Conservation (phyloP, 2,113 vertebrate species). For the Notiomystis cincta region DNA sequence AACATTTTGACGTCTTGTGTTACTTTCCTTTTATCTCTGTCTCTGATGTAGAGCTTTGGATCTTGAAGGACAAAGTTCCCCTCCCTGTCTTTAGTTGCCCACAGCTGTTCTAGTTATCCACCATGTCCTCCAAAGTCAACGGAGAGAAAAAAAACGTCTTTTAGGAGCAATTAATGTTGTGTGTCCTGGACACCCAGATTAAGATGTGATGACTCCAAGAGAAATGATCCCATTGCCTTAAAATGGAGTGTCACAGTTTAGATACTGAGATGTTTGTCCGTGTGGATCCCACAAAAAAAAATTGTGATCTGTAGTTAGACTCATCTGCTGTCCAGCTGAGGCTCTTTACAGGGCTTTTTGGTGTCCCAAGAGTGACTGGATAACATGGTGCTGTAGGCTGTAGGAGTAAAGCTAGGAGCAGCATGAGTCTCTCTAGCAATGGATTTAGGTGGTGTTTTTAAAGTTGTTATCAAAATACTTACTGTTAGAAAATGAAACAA, state of each 20-base stretch:
- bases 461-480: neutral
- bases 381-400: neutral
- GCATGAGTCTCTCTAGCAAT: neutral
- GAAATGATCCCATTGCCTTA: neutral
- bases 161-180: neutral
- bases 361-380: neutral
- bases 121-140: neutral
- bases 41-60: neutral
- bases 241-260: neutral
- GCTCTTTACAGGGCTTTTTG: neutral
- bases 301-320: neutral
- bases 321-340: neutral
- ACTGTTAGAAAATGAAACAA: neutral
- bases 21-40: neutral
- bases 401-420: neutral
- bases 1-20: neutral
- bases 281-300: neutral
- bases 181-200: neutral
- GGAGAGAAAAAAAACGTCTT: neutral
- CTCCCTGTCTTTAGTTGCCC: neutral
- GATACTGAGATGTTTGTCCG: neutral
- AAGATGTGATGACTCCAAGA: neutral
- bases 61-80: neutral
- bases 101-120: neutral
- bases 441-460: neutral